Base-by-base conservation (phyloP, 2,888 invertebrate genomes). In the Cosmia pyralina region DNA sequence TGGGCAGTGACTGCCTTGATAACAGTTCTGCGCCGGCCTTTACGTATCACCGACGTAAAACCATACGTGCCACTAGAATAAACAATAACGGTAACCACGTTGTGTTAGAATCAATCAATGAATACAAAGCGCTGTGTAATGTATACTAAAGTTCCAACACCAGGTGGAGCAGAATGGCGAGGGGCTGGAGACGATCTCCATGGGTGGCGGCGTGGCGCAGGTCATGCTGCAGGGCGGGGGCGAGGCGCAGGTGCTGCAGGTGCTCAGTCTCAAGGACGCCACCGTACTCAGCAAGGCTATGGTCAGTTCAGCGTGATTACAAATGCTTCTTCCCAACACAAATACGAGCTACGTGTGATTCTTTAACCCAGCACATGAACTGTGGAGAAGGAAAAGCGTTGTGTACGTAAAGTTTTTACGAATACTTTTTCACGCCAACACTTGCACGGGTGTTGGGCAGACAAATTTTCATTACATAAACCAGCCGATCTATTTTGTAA, bases 181-280 rank as follows among this genome's bases (percentile, higher is more conserved):
- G 83, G 97, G 96, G 77, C 96, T 98, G 95, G 98, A 98, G 91
- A 97, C 98, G 22, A 97, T 98, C 83, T 97, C 98, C 28, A 97
- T 98, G 93, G 97, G 98, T 73, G 97, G 98, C 66, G 98, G 98
- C 79, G 97, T 97, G 92, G 97, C 98, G 92, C 98, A 98, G 91
- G 98, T 98, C 96, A 98, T 98, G 97, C 98, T 98, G 93, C 97
- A 98, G 88, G 90, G 91, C 72, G 88, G 88, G 64, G 97, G 97
- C 60, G 98, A 98, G 90, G 97, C 97, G 59, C 98, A 98, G 94
- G 97, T 97, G 85, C 96, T 98, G 89, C 98, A 98, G 94, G 98
- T 98, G 88, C 97, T 98, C 90, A 98, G 98, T 75, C 96, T 98
- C 81, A 98, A 98, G 95, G 98, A 98, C 93, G 98, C 98, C 82